phyloP scores from a whole-genome alignment of 2,888 invertebrate species.

The Myopa testacea region DNA sequence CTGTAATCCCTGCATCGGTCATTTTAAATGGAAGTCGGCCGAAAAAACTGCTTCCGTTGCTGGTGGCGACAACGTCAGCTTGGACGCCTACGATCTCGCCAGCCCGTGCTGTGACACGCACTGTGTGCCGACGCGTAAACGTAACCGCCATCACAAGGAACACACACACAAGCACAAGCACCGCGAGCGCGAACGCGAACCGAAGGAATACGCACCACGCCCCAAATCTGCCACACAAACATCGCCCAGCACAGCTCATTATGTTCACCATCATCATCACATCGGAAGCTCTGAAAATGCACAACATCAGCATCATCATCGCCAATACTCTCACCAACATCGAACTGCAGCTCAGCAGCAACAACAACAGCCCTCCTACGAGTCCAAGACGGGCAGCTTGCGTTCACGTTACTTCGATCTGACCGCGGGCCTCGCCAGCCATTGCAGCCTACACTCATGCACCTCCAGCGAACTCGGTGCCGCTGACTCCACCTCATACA shows the following conservation, averaged over 20 bases:
- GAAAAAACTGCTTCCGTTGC: slow-evolving; percentile 58
- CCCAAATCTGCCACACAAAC: slow-evolving; percentile 62
- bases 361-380: slow-evolving; percentile 69
- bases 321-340: slow-evolving; percentile 60
- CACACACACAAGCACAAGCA: slow-evolving; percentile 73
- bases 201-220: slow-evolving; percentile 60
- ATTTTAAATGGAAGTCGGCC: slow-evolving; percentile 67
- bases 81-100: slow-evolving; percentile 88
- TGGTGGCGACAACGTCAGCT: slow-evolving; percentile 76
- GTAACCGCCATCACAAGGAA: slow-evolving; percentile 73
- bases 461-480: slow-evolving; percentile 80
- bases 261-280: slow-evolving; percentile 54
- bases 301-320: slow-evolving; percentile 45
- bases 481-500: slow-evolving; percentile 83
- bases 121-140: slow-evolving; percentile 78
- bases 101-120: slow-evolving; percentile 89
- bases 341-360: slow-evolving; percentile 53
- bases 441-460: slow-evolving; percentile 85
- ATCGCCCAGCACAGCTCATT: slow-evolving; percentile 54
- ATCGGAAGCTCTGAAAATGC: slow-evolving; percentile 33
- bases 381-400: slow-evolving; percentile 58
- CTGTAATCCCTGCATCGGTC: slow-evolving; percentile 79
- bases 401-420: slow-evolving; percentile 75
- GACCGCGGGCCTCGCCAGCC: slow-evolving; percentile 79
- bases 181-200: slow-evolving; percentile 61